phyloP scores from a whole-genome alignment of 2,797 vertebrate genomes.

The Chelonia mydas region DNA sequence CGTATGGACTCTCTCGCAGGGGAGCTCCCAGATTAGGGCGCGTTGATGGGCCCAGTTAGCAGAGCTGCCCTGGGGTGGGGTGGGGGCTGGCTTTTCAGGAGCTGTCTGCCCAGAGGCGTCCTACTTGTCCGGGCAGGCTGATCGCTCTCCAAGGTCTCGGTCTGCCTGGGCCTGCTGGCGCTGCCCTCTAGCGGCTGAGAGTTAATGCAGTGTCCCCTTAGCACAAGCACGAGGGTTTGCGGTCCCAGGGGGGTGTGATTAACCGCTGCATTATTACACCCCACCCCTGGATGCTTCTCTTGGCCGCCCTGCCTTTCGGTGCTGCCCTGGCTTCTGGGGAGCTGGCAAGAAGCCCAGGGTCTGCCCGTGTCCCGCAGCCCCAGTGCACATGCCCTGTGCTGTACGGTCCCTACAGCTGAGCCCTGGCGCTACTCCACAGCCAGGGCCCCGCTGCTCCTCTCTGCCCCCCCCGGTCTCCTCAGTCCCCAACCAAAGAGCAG shows the following conservation, averaged over 20 bases:
- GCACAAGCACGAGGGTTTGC: too few relatives aligned
- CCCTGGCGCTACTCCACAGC: too few relatives aligned
- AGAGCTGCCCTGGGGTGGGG: too few relatives aligned
- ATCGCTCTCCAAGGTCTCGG: neutral
- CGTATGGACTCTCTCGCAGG: neutral
- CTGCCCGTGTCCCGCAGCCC: neutral
- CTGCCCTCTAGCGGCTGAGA: neutral
- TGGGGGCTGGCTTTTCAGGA: too few relatives aligned
- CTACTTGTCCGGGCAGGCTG: too few relatives aligned
- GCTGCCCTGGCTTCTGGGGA: neutral
- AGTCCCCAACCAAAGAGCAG: too few relatives aligned
- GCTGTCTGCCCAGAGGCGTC: neutral
- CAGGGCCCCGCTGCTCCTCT: neutral
- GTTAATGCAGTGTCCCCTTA: neutral
- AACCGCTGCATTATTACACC: too few relatives aligned
- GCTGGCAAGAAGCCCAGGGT: neutral
- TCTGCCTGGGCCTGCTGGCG: neutral
- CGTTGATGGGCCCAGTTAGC: neutral
- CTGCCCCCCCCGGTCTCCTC: too few relatives aligned
- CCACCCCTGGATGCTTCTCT: neutral
- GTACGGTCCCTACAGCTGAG: too few relatives aligned
- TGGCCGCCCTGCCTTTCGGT: too few relatives aligned
- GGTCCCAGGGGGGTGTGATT: too few relatives aligned
- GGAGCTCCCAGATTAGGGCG: rapidly evolving
- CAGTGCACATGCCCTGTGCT: too few relatives aligned